phyloP scores from a whole-genome alignment of 2,113 vertebrate species.

The Clarias magur region DNA sequence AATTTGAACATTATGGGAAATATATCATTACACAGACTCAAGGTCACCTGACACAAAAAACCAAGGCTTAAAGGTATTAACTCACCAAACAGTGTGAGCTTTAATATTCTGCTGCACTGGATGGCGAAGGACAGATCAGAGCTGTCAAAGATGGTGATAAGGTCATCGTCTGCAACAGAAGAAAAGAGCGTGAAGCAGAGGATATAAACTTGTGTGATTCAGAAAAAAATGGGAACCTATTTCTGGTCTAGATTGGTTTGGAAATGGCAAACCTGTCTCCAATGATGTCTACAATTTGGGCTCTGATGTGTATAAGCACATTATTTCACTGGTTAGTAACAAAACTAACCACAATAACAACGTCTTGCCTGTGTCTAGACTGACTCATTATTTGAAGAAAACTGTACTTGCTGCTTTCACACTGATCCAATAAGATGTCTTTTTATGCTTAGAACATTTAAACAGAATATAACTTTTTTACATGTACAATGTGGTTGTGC shows the following conservation, averaged over 20 bases:
- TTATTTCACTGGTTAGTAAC: too few relatives aligned
- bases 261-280: too few relatives aligned
- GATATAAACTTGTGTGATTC: background rate
- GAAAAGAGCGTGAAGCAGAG: background rate
- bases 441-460: too few relatives aligned
- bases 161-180: conserved; percentile 87
- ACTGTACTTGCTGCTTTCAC: too few relatives aligned
- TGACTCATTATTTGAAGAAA: too few relatives aligned
- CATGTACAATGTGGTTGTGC: too few relatives aligned
- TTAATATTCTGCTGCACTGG: conserved; percentile 99
- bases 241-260: background rate
- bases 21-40: background rate
- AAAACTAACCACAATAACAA: too few relatives aligned
- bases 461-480: too few relatives aligned
- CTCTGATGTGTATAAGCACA: too few relatives aligned
- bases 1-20: background rate
- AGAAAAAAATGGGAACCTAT: background rate
- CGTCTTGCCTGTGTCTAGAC: too few relatives aligned
- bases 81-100: conserved; percentile 72
- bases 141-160: conserved; percentile 99
- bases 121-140: conserved; percentile 98
- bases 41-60: background rate
- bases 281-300: too few relatives aligned
- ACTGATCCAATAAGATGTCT: too few relatives aligned
- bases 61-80: background rate